Evolutionary conservation across 2,888 invertebrate species (phyloP).

Genomic region (Eristalinus aeneus): DNA sequence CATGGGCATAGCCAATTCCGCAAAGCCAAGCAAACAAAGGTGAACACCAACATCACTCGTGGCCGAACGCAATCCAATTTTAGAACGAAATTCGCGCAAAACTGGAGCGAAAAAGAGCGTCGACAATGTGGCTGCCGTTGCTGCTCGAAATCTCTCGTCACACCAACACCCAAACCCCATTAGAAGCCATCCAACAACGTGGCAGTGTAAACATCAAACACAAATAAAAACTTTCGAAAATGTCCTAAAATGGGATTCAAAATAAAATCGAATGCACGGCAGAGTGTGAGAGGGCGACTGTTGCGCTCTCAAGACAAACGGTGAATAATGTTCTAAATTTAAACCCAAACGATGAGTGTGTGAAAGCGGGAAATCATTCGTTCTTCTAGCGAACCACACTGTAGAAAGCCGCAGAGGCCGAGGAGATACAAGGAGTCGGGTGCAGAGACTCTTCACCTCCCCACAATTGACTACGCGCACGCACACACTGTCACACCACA

Average conservation of each 20-base stretch:
- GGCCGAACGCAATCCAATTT: conserved; percentile 31
- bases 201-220: conserved; percentile 31
- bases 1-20: not conserved
- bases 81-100: conserved; percentile 42
- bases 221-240: conserved; percentile 53
- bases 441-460: not conserved
- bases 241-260: conserved; percentile 69
- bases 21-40: conserved; percentile 9
- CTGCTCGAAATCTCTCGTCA: not conserved
- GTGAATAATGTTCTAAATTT: conserved; percentile 68
- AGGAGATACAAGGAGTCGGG: conserved; percentile 25
- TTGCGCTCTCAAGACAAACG: conserved; percentile 20
- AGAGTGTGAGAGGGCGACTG: not conserved
- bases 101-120: conserved; percentile 55
- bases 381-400: conserved; percentile 46
- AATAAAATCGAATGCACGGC: conserved; percentile 36
- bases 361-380: conserved; percentile 60
- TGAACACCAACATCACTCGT: not conserved
- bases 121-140: conserved; percentile 47
- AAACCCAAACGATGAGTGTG: conserved; percentile 54
- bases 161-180: not conserved
- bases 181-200: conserved; percentile 9
- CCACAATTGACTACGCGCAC: not conserved
- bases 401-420: not conserved
- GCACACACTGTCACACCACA: not conserved